A percentile compares a stretch with the other conserved stretches of the same genome.
Evolutionary conservation across 1,140 invertebrate genomes (phyloP).

Genomic region (Sipha flava): DNA sequence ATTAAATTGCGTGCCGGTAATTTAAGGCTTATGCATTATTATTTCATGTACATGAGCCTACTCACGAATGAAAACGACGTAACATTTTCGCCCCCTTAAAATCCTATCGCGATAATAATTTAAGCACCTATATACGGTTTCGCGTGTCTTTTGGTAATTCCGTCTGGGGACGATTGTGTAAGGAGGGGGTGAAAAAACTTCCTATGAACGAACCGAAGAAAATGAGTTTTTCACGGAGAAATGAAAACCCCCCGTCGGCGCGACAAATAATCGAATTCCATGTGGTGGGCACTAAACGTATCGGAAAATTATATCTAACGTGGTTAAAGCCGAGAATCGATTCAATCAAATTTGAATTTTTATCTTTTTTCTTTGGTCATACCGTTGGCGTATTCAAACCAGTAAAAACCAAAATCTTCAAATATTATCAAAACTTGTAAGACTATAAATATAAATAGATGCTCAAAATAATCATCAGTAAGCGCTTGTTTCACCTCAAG

Average conservation of each 20-base stretch:
- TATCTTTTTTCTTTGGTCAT: too few species aligned
- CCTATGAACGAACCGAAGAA: background rate
- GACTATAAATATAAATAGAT: too few species aligned
- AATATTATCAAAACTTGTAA: too few species aligned
- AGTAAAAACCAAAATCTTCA: too few species aligned
- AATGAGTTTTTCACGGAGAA: background rate
- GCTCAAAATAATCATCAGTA: too few species aligned
- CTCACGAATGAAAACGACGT: background rate
- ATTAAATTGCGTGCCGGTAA: background rate
- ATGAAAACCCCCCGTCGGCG: background rate
- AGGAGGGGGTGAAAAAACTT: background rate
- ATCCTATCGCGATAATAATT: background rate
- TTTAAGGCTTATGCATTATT: background rate
- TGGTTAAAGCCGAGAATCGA: background rate
- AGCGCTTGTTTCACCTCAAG: too few species aligned
- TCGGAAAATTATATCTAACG: background rate
- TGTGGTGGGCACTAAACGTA: background rate
- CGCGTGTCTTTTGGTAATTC: constrained; percentile 13
- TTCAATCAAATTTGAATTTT: background rate
- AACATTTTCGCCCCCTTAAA: constrained; percentile 14
- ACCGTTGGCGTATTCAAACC: too few species aligned
- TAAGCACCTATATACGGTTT: background rate
- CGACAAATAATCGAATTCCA: background rate
- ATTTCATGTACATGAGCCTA: background rate
- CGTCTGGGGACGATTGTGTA: background rate